Conservation (phyloP, 2,888 invertebrate genomes). For the Erebia ligea region DNA sequence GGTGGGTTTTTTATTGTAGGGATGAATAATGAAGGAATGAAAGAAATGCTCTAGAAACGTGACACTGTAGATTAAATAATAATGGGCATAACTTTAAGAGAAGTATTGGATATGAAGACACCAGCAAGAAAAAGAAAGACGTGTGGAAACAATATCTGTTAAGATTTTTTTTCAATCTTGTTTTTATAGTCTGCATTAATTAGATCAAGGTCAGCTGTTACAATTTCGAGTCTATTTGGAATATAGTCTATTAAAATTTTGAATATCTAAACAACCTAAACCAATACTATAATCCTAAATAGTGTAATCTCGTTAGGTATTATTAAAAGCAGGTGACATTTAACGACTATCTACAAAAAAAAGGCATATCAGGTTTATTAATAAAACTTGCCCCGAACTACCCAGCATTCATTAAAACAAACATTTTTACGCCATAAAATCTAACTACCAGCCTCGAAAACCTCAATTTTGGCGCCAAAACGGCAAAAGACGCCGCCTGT, state of each 20-base stretch:
- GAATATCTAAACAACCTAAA: too few species aligned
- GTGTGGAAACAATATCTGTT: too few species aligned
- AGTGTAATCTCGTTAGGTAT: too few species aligned
- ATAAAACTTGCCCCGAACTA: constrained; percentile 31
- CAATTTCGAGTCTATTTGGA: too few species aligned
- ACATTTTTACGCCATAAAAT: constrained; percentile 32
- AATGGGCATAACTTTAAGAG: not conserved
- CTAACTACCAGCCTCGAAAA: constrained; percentile 29
- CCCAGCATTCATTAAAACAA: constrained; percentile 24
- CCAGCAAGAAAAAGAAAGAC: too few species aligned
- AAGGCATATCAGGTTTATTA: not conserved
- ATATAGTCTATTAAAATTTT: too few species aligned
- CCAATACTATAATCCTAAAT: too few species aligned
- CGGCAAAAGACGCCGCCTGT: constrained; percentile 73
- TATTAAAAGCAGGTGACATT: too few species aligned
- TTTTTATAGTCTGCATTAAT: too few species aligned
- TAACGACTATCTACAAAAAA: not conserved
- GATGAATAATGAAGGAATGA: constrained; percentile 14
- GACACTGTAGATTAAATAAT: constrained; percentile 1
- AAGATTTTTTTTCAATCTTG: too few species aligned
- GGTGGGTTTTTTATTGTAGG: constrained; percentile 36
- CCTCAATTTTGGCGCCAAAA: constrained; percentile 80
- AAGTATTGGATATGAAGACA: not conserved
- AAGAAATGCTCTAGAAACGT: constrained; percentile 14
- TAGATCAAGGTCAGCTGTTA: too few species aligned